Percentiles rank a stretch among this genome's conserved stretches.
Conservation (phyloP, 2,797 vertebrate species). For the Sebastes steindachneri region DNA sequence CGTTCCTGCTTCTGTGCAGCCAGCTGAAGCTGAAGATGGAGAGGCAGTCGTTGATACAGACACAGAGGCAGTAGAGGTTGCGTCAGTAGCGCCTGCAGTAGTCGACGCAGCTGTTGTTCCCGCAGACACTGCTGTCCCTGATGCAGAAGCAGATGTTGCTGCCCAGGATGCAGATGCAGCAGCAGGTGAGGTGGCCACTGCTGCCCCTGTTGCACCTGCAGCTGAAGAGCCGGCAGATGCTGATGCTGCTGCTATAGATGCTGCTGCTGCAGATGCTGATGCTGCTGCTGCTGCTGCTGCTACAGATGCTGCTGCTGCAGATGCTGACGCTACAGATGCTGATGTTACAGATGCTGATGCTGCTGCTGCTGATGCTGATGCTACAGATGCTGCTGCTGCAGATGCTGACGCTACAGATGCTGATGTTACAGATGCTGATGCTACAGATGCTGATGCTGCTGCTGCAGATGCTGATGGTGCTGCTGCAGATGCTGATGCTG, state of each 20-base stretch:
- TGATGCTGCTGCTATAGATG: too few species aligned
- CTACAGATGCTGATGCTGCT: not conserved
- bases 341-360: slow-evolving; percentile 24
- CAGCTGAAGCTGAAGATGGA: slow-evolving; percentile 37
- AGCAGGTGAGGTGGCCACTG: slow-evolving; percentile 29
- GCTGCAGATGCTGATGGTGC: slow-evolving; percentile 24
- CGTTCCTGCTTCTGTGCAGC: slow-evolving; percentile 52
- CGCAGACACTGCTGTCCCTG: not conserved
- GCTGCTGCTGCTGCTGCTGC: not conserved
- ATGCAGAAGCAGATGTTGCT: slow-evolving; percentile 14
- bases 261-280: too few species aligned
- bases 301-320: not conserved
- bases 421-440: not conserved
- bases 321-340: slow-evolving; percentile 9
- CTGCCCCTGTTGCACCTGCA: slow-evolving; percentile 11
- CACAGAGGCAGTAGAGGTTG: slow-evolving; percentile 10
- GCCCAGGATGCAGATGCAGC: not conserved
- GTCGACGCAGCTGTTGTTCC: slow-evolving; percentile 41
- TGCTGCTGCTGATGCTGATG: not conserved
- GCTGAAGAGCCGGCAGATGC: slow-evolving; percentile 10
- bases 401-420: too few species aligned
- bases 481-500: not conserved
- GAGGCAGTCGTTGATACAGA: slow-evolving; percentile 29
- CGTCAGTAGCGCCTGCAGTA: slow-evolving; percentile 56
- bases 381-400: slow-evolving; percentile 14